A percentile compares a stretch with the other conserved stretches of the same genome.
phyloP scores from a whole-genome alignment of 2,797 vertebrate species.

The Liasis olivaceus region DNA sequence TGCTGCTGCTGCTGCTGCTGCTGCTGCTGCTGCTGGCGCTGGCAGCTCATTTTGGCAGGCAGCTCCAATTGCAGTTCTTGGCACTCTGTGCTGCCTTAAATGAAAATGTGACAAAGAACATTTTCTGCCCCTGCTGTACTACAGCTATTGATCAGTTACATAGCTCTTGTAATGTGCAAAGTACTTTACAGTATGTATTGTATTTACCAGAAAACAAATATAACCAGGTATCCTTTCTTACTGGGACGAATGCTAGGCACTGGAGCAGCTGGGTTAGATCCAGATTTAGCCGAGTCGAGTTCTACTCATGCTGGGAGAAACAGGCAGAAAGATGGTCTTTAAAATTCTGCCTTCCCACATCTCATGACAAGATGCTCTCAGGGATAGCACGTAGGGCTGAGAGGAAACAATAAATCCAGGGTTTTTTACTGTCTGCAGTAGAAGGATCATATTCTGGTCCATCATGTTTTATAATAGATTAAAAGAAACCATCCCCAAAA shows the following conservation, averaged over 20 bases:
- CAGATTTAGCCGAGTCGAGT: background rate
- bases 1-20: no score
- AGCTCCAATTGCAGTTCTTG: background rate
- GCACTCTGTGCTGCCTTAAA: background rate
- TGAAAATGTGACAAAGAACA: slow-evolving; percentile 8
- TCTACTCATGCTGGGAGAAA: background rate
- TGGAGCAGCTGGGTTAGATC: background rate
- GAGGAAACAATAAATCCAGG: background rate
- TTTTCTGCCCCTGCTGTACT: slow-evolving; percentile 3
- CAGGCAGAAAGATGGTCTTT: background rate
- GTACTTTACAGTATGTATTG: background rate
- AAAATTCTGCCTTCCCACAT: background rate
- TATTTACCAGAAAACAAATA: background rate
- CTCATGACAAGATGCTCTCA: background rate
- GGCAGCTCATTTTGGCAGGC: background rate
- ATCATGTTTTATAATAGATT: background rate
- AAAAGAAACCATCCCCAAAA: background rate
- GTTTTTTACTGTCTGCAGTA: background rate
- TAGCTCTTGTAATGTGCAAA: background rate
- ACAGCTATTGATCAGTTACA: background rate
- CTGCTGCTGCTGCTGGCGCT: background rate
- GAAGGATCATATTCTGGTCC: background rate
- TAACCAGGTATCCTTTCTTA: background rate
- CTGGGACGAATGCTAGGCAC: background rate
- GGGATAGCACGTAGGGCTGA: background rate